Percentiles rank a stretch among this genome's conserved stretches.
These are phyloP conservation scores for Mus spretus DNA, from an alignment of 2,797 vertebrate species.

Conservation along the genomic window DNA sequence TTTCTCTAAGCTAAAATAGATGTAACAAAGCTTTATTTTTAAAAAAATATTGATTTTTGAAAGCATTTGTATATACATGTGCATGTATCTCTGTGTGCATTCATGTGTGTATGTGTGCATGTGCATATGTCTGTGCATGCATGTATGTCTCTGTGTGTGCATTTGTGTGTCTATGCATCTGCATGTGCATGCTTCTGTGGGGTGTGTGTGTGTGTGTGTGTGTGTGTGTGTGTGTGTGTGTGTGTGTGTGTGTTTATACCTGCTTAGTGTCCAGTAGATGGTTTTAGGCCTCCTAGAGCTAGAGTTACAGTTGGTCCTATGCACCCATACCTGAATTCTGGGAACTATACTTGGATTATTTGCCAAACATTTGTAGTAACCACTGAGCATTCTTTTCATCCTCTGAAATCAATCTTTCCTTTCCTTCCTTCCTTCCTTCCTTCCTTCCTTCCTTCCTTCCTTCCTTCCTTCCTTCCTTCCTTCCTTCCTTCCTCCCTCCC, in stretches of 20 bases:
- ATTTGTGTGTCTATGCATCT: background rate
- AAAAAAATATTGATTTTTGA: too few species aligned
- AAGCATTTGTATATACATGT: background rate
- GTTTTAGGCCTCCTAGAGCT: background rate
- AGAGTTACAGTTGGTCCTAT: background rate
- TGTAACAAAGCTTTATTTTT: background rate
- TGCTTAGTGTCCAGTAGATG: background rate
- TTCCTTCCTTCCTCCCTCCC: too few species aligned
- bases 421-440: too few species aligned
- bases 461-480: too few species aligned
- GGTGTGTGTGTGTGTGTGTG: too few species aligned
- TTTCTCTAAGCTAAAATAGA: conserved; percentile 52
- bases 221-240: background rate
- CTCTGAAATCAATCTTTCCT: background rate
- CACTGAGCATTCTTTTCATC: background rate
- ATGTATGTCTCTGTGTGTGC: background rate
- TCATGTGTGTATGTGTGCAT: background rate
- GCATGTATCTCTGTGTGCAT: background rate
- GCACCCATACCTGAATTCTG: background rate
- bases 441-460: background rate
- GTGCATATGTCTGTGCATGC: background rate
- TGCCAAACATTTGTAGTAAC: background rate
- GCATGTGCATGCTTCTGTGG: too few species aligned
- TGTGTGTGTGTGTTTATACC: too few species aligned
- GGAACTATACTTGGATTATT: background rate